A percentile compares a stretch with the other conserved stretches of the same genome.
These are phyloP conservation scores for Rhincodon typus DNA, from an alignment of 2,797 vertebrate species.

Conservation along the genomic window DNA sequence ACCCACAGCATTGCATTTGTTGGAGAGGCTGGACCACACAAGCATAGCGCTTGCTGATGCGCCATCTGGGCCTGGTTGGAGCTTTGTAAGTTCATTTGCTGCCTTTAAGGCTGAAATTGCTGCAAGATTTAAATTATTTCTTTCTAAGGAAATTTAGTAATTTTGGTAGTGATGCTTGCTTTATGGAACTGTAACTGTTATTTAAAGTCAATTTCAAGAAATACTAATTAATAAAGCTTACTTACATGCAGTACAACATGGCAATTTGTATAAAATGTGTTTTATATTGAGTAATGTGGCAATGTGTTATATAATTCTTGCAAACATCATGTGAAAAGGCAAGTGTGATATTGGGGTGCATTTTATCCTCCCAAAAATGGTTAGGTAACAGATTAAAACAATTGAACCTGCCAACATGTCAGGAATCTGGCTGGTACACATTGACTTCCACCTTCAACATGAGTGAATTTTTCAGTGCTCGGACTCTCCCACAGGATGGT, in stretches of 20 bases:
- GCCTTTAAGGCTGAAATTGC: background rate
- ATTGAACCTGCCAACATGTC: background rate
- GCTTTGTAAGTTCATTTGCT: background rate
- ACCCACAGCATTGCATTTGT: conserved; percentile 79
- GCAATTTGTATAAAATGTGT: background rate
- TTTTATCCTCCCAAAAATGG: background rate
- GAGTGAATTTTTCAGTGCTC: background rate
- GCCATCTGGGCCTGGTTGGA: conserved; percentile 63
- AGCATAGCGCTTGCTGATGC: conserved; percentile 80
- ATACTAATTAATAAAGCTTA: background rate
- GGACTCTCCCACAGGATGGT: background rate
- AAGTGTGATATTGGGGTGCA: background rate
- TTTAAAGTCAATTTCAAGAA: background rate
- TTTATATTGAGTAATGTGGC: background rate
- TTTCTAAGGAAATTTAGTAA: background rate
- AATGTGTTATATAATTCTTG: background rate
- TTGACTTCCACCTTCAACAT: background rate
- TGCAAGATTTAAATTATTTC: background rate
- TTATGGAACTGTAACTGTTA: background rate
- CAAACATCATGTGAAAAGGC: background rate
- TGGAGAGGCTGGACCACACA: conserved; percentile 75
- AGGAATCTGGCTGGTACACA: background rate
- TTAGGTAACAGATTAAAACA: background rate
- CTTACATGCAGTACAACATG: background rate
- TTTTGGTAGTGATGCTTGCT: background rate